Evolutionary conservation across 2,113 vertebrate genomes (phyloP).

Genomic region (Laticauda laticaudata): DNA sequence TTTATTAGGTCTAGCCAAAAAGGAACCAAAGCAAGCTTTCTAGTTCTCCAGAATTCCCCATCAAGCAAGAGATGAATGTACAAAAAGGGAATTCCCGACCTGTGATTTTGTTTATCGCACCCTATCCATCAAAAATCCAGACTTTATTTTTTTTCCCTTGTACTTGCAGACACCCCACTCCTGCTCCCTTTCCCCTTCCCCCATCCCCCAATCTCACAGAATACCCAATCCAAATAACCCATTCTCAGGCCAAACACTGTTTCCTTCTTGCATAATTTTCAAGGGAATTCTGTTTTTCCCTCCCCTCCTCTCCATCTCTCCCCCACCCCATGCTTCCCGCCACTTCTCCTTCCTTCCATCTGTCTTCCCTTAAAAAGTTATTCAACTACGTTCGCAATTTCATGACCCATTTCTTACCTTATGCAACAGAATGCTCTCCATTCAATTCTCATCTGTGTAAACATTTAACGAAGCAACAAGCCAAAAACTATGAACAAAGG

Average conservation of each 20-base stretch:
- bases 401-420: conserved; percentile 55
- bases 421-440: conserved; percentile 47
- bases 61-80: neutral
- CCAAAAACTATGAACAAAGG: conserved; percentile 30
- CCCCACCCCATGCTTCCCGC: neutral
- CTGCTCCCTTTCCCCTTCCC: neutral
- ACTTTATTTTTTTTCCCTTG: neutral
- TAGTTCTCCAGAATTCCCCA: neutral
- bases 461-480: neutral
- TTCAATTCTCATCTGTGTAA: conserved; percentile 58
- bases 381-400: conserved; percentile 57
- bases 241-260: neutral
- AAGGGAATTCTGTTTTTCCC: neutral
- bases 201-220: neutral
- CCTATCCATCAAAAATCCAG: neutral
- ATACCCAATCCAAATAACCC: neutral
- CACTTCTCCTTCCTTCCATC: conserved; percentile 11
- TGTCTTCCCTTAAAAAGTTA: conserved; percentile 34
- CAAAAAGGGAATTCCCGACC: neutral
- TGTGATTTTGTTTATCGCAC: neutral
- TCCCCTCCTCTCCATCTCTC: neutral
- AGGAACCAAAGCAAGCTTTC: neutral
- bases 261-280: neutral
- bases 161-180: neutral
- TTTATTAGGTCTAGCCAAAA: neutral